These are phyloP conservation scores for Chrysotoxum bicinctum DNA, from an alignment of 2,888 invertebrate species.

Conservation along the genomic window DNA sequence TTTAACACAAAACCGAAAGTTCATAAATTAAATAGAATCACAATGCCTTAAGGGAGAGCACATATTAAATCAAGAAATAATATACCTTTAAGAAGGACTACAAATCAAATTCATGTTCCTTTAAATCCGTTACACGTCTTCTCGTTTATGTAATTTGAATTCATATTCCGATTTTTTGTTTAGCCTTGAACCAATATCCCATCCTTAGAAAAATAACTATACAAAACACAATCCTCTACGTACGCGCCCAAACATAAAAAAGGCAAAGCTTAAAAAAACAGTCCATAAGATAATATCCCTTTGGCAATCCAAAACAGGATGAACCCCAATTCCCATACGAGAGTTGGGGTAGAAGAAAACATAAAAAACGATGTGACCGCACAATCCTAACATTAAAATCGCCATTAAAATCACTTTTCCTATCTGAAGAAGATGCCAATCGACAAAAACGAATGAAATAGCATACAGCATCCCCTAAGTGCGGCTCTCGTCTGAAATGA, in stretches of 20 bases:
- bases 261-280: constrained; percentile 29
- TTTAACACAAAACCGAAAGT: constrained; percentile 16
- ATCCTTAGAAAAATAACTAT: constrained; percentile 14
- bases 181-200: constrained; percentile 56
- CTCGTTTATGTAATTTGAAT: constrained; percentile 59
- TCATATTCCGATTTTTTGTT: constrained; percentile 53
- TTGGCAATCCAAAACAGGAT: constrained; percentile 52
- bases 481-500: constrained; percentile 66
- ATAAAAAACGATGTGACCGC: constrained; percentile 73
- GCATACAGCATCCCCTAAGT: constrained; percentile 60
- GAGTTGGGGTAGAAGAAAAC: constrained; percentile 33
- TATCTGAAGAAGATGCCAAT: constrained; percentile 71
- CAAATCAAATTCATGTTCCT: constrained; percentile 69
- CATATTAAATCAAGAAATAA: constrained; percentile 55
- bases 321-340: not conserved
- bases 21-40: constrained; percentile 49
- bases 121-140: constrained; percentile 67
- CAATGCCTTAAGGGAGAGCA: constrained; percentile 41
- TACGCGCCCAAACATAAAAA: constrained; percentile 42
- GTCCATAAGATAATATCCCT: constrained; percentile 62
- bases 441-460: constrained; percentile 67
- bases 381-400: constrained; percentile 72
- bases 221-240: not conserved
- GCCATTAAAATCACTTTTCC: constrained; percentile 72
- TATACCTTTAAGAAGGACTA: constrained; percentile 66